These are phyloP conservation scores for Momotus momota DNA, from an alignment of 2,797 vertebrate species.

Conservation along the genomic window DNA sequence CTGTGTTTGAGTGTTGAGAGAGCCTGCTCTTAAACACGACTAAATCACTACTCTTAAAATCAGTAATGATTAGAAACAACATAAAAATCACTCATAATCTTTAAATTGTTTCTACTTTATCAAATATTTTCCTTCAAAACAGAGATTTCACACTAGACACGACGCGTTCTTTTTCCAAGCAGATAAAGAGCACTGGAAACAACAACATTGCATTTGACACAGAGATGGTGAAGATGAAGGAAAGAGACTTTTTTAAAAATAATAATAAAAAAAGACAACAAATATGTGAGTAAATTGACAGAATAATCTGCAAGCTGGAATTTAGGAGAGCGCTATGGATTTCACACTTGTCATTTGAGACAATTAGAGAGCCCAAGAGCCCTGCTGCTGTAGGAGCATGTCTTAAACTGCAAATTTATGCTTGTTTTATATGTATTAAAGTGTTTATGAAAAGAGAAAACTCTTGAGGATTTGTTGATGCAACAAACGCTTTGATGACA, in stretches of 20 bases:
- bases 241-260: background rate
- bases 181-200: background rate
- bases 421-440: background rate
- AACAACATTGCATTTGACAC: background rate
- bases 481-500: constrained; percentile 39
- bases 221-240: background rate
- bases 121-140: background rate
- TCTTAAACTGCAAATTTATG: background rate
- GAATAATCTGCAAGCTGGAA: constrained; percentile 44
- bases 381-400: background rate
- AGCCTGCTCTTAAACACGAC: background rate
- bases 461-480: constrained; percentile 28
- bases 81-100: background rate
- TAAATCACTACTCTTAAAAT: background rate
- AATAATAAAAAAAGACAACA: background rate
- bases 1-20: fast-evolving
- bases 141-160: background rate
- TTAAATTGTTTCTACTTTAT: background rate
- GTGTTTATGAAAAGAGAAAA: background rate
- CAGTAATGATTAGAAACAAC: background rate
- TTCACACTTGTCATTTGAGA: constrained; percentile 23
- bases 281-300: constrained; percentile 11
- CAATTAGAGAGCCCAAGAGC: background rate
- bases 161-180: background rate
- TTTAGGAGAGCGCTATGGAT: constrained; percentile 20